phyloP scores from a whole-genome alignment of 2,113 vertebrate species.

The Erpornis zantholeuca region DNA sequence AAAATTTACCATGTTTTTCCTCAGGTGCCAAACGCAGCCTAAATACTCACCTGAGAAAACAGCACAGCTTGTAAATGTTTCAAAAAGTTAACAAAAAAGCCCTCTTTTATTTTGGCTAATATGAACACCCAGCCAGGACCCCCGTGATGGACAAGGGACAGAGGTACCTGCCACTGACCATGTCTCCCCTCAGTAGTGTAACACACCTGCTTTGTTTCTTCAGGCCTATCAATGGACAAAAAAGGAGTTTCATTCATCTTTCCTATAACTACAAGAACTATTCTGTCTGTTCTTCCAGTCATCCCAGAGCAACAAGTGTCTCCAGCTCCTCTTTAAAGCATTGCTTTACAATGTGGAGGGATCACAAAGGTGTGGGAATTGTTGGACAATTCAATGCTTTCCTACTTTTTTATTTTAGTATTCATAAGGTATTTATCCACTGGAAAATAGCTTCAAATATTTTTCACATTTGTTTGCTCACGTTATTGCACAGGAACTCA shows the following conservation, averaged over 20 bases:
- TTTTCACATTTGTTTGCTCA: background rate
- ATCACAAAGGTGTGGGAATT: background rate
- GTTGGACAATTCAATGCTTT: background rate
- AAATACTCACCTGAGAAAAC: background rate
- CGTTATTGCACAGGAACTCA: background rate
- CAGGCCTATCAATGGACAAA: background rate
- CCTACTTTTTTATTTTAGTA: background rate
- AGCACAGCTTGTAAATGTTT: background rate
- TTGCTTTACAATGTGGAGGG: background rate
- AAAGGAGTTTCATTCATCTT: background rate
- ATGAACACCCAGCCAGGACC: background rate
- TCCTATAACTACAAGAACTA: background rate
- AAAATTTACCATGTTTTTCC: background rate
- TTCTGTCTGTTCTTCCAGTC: background rate
- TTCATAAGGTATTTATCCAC: background rate
- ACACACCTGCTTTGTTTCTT: background rate
- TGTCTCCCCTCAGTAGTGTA: background rate
- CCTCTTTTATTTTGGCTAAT: background rate
- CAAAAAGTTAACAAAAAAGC: background rate
- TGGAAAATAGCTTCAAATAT: background rate
- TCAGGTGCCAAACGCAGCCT: background rate
- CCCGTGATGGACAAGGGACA: background rate
- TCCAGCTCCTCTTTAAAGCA: background rate
- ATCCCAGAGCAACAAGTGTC: background rate
- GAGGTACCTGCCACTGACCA: background rate